phyloP scores from a whole-genome alignment of 2,888 invertebrate genomes.

The Thalpophila matura region DNA sequence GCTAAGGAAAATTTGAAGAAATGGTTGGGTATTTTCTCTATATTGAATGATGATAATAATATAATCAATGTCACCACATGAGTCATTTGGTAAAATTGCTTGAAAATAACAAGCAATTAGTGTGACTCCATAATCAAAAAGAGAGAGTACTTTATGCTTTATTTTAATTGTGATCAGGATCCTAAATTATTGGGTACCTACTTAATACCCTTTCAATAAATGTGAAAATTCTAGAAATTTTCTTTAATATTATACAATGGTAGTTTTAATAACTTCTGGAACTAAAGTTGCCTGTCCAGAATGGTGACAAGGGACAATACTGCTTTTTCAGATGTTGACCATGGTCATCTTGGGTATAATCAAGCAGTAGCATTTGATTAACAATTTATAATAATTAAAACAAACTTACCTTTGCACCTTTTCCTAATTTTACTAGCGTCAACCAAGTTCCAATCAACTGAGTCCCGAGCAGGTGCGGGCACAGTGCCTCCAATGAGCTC shows the following conservation, averaged over 20 bases:
- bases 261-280: background rate
- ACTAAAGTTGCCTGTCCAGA: background rate
- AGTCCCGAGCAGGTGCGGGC: slow-evolving; percentile 84
- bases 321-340: background rate
- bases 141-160: background rate
- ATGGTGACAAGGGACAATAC: no score
- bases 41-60: slow-evolving; percentile 1
- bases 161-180: background rate
- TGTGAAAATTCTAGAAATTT: background rate
- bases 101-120: background rate
- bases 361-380: background rate
- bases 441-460: slow-evolving; percentile 87
- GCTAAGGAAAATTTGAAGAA: background rate
- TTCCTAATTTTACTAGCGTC: slow-evolving; percentile 91
- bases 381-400: background rate
- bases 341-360: background rate
- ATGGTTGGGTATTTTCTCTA: slow-evolving; percentile 2
- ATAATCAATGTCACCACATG: slow-evolving; percentile 12
- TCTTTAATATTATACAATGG: background rate
- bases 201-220: background rate
- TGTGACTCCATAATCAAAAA: background rate
- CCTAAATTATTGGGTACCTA: background rate
- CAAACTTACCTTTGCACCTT: slow-evolving; percentile 84
- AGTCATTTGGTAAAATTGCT: slow-evolving; percentile 19
- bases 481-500: slow-evolving; percentile 86